Evolutionary conservation across 2,888 invertebrate species (phyloP), one percentile per base, ranked within the genome.

Genomic region (Acanthosoma haemorrhoidale): DNA sequence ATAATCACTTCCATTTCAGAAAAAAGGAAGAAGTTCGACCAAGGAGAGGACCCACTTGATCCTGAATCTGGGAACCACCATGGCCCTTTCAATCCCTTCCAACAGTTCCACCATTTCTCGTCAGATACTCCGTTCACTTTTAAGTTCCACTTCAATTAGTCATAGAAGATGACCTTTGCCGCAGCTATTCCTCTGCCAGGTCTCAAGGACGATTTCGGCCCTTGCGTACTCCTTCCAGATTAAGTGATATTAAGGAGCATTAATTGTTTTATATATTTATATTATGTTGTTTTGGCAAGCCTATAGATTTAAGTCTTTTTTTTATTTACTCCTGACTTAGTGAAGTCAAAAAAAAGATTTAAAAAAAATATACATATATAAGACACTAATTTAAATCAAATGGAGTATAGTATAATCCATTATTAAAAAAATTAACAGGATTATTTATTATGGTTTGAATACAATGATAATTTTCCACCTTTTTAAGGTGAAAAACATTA

Each of bases 11-110:
- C 70, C 59, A 71, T 77, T 84, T 85, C 91, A 74, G 97, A 98
- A 79, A 99, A 97, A 83, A 85, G 98, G 72, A 87, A 89, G 72
- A 91, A 91, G 80, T 99, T 94, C 82, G 99, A 99, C 82, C 85
- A 87, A 75, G 99, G 99, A 73, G 89, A 91, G 76, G 99, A 99
- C 86, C 99, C 99, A 0, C 83, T 99, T 69, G 98, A 99, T 84
- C 97, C 98, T 0, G 98, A 99, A 80, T 85, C 88, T 5, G 85
- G 85, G 16, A 83, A 82, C 75, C 83, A 83, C 76, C 82, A 84
- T 41, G 83, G 83, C 9, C 86, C 86, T 15, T 86, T 88, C 80
- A 89, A 86, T 80, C 92, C 92, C 77, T 85, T 85, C 79, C 82
- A 82, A 75, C 82, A 84, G 72, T 94, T 93, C 83, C 88, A 91